These are phyloP conservation scores for Podotricha telesiphe DNA, from an alignment of 2,888 invertebrate genomes.

Conservation along the genomic window DNA sequence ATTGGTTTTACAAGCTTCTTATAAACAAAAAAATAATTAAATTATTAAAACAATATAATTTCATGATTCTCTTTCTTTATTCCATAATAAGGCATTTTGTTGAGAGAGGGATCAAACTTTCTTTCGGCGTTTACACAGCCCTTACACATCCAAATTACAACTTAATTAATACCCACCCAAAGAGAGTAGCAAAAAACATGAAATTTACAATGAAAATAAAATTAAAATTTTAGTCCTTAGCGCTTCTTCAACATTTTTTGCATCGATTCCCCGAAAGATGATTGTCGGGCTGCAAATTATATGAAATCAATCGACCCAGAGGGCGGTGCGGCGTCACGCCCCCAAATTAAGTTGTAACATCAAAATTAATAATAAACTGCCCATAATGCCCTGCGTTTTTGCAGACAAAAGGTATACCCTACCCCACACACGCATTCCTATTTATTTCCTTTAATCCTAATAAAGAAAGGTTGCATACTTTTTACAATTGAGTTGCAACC, in stretches of 20 bases:
- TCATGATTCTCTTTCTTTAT: background rate
- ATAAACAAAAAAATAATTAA: background rate
- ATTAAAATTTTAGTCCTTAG: slow-evolving; percentile 38
- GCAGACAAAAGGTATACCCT: slow-evolving; percentile 67
- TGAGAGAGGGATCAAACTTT: background rate
- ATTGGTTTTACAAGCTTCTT: slow-evolving; percentile 23
- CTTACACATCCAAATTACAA: slow-evolving; percentile 25
- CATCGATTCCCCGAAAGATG: slow-evolving; percentile 60
- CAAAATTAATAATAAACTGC: slow-evolving; percentile 68
- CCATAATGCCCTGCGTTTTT: slow-evolving; percentile 69
- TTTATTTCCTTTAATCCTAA: slow-evolving; percentile 67
- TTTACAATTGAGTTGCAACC: slow-evolving; percentile 60
- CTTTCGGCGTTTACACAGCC: slow-evolving; percentile 12
- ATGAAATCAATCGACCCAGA: slow-evolving; percentile 76
- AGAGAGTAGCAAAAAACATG: slow-evolving; percentile 28
- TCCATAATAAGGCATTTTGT: background rate
- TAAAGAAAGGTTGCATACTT: slow-evolving; percentile 62
- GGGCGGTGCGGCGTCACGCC: slow-evolving; percentile 78
- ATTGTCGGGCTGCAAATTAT: slow-evolving; percentile 74
- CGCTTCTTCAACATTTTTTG: slow-evolving; percentile 58
- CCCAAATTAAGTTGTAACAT: slow-evolving; percentile 80
- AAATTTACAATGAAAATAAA: slow-evolving; percentile 29
- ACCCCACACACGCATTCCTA: slow-evolving; percentile 76
- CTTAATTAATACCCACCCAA: slow-evolving; percentile 40
- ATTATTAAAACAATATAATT: background rate